Evolutionary conservation across 2,888 invertebrate species (phyloP).

Genomic region (Pseudoips prasinana): DNA sequence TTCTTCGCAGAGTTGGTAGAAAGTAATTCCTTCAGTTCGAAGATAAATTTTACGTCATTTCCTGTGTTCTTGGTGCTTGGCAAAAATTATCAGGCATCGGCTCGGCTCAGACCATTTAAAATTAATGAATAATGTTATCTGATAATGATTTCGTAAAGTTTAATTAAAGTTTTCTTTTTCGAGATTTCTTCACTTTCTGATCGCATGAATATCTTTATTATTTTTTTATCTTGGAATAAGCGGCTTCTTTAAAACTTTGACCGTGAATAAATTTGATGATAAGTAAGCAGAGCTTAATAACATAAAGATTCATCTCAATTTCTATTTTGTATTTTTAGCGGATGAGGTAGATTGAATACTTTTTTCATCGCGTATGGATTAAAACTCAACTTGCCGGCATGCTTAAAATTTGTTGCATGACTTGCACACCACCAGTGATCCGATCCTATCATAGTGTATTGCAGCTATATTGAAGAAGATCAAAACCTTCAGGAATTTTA

Average conservation of each 20-base stretch:
- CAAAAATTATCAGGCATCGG: constrained; percentile 77
- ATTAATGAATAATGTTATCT: constrained; percentile 82
- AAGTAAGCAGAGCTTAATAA: constrained; percentile 34
- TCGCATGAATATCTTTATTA: constrained; percentile 71
- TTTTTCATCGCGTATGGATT: no score
- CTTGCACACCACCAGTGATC: no score
- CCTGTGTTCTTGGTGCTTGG: constrained; percentile 66
- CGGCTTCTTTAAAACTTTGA: constrained; percentile 55
- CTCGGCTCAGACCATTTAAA: constrained; percentile 71
- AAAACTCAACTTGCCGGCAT: no score
- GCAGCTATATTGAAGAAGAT: no score
- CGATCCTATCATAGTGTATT: no score
- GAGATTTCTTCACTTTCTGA: constrained; percentile 63
- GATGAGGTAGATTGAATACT: constrained; percentile 4
- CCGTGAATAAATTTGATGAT: constrained; percentile 54
- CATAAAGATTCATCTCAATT: constrained; percentile 24
- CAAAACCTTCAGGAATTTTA: no score
- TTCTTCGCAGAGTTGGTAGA: constrained; percentile 68
- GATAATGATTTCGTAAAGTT: constrained; percentile 77
- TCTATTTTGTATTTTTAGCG: constrained; percentile 24
- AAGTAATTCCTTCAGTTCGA: constrained; percentile 73
- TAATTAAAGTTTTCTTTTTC: constrained; percentile 74
- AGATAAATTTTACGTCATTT: constrained; percentile 78
- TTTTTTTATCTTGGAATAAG: constrained; percentile 59
- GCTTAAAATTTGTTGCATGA: no score